These are phyloP conservation scores for Actinostola sp. DNA, from an alignment of 92 coral and sea anemone genomes.

Conservation along the genomic window DNA sequence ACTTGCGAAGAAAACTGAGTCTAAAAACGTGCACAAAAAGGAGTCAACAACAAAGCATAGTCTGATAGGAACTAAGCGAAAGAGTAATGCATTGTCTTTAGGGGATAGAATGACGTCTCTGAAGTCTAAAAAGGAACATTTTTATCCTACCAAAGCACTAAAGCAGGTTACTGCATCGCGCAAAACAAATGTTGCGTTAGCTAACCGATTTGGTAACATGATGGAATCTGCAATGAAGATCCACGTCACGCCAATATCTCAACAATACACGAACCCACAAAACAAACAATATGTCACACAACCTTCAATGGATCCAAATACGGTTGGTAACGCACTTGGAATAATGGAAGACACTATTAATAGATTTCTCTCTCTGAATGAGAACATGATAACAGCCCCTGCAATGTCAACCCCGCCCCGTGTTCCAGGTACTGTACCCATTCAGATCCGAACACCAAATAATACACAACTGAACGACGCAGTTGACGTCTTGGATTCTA, in stretches of 20 bases:
- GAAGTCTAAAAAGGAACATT: not conserved
- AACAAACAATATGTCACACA: not conserved
- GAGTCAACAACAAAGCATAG: too few species aligned
- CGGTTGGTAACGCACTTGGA: not conserved
- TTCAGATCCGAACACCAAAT: not conserved
- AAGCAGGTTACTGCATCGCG: constrained; percentile 22
- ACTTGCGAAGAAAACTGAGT: too few species aligned
- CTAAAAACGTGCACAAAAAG: too few species aligned
- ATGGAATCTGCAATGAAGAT: constrained; percentile 18
- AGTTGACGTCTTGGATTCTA: not conserved
- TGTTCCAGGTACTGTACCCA: not conserved
- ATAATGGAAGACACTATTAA: constrained; percentile 7
- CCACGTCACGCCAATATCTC: constrained; percentile 27
- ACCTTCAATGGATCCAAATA: not conserved
- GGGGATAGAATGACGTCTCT: not conserved
- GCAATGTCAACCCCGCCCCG: too few species aligned
- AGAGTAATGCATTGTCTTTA: too few species aligned
- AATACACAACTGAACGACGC: not conserved
- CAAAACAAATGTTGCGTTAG: constrained; percentile 18
- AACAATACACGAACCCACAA: not conserved
- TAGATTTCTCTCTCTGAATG: constrained; percentile 4
- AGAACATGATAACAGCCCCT: too few species aligned
- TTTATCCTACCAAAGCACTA: not conserved
- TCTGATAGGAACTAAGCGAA: too few species aligned
- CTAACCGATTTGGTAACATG: constrained; percentile 22